Evolutionary conservation across 1,140 invertebrate genomes (phyloP), one percentile per base, ranked within the genome.

Genomic region (Drosophila jambulina): DNA sequence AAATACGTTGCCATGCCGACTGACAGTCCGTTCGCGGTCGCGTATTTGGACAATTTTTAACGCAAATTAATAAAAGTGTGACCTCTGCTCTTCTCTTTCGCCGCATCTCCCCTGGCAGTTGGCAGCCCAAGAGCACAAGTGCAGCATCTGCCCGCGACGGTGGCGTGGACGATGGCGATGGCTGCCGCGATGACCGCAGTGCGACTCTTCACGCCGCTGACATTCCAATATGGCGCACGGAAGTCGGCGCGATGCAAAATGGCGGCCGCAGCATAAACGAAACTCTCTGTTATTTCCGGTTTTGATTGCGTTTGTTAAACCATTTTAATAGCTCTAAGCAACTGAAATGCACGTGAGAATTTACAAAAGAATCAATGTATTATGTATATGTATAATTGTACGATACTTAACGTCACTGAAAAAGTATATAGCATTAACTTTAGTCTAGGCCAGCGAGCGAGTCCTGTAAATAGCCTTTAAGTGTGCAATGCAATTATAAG

Each of bases 331-430:
- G 85, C 85, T 90, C 71, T 90, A 90, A 91, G 85, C 86, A 90
- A 90, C 86, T 91, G 86, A 90, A 90, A 91, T 90, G 86, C 86
- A 90, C 86, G 86, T 91, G 86, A 90, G 86, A 90, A 90, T 90
- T 90, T 91, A 90, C 82, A 85, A 82, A 36, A 42, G 23, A 56
- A 77, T 65, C 45, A 61, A 49, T 81, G 60, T 59, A 76, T 59
- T 56, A 34, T 57, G 48, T 48, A 53, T 78, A 53, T 78, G 54
- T 78, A 77, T 78, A 77, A 69, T 74, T 74, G 63, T 68, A 38
- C 34, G 23, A 56, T 56, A 69, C 51, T 61, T 56, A 78, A 51
- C 54, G 58, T 81, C 70, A 81, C 61, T 61, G 29, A 38, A 15
- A 19, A 15, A 19, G 13, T 46, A 40, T 56, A 43, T 15, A 23